Base-by-base conservation (phyloP, 2,888 invertebrate genomes). In the Tetramorium bicarinatum region DNA sequence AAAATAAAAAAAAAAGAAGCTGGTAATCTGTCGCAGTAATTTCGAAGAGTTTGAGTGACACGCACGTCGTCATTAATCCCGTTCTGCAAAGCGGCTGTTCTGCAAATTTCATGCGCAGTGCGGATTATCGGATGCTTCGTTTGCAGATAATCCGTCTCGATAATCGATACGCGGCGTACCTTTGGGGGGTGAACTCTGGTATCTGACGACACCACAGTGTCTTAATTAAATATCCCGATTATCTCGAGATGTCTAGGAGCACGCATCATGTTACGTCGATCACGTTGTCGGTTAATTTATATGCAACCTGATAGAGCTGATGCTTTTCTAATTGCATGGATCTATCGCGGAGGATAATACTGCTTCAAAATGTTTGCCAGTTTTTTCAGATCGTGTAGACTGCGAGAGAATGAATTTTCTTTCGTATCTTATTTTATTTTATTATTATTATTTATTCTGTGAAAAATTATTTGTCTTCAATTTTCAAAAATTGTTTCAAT, bases 41-140 rank as follows among this genome's bases (percentile, higher is more conserved):
- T 44, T 56, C 29, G 13, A 56, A n/a, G 41, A 25, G 41, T 41
- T 54, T 11, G 29, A 29, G 13, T 18, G n/a, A 15, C n/a, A 25
- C 44, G n/a, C 13, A 54, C 11, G n/a, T 25, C n/a, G 7, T 56
- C 9, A 29, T 66, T 52, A 54, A 54, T 41, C 25, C 75, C 83
- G 71, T 62, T 77, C 84, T 74, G 76, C 74, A 72, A 82, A 82
- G 61, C 62, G 71, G 66, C 81, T 71, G 61, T 74, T 74, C 54
- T 82, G 71, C 44, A 29, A 61, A 49, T 82, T 85, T 85, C 81
- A 13, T 47, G 41, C 56, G 79, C 41, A 52, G 49, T 77, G 47
- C 41, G 86, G 84, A 86, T 89, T 89, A 88, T 86, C 82, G 69
- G 85, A 74, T 80, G 77, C 79, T 77, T 71, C 56, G 71, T 74